A percentile compares a stretch with the other conserved stretches of the same genome.
Evolutionary conservation across 2,113 vertebrate species (phyloP).

Genomic region (Lepus europaeus): DNA sequence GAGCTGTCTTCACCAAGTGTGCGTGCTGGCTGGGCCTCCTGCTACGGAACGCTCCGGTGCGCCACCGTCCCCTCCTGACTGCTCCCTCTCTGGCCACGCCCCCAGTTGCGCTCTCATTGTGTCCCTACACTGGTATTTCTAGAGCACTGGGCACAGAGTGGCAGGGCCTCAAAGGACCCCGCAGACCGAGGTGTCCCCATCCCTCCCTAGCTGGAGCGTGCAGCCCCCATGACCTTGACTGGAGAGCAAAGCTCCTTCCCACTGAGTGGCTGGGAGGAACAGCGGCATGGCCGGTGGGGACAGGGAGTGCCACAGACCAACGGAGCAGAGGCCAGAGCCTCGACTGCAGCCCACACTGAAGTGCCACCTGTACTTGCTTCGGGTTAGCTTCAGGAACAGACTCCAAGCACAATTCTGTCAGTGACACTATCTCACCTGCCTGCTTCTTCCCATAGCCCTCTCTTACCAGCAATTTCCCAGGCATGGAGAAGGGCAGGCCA

Average conservation of each 20-base stretch:
- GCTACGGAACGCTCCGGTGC: not conserved
- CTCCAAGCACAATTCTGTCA: too few species aligned
- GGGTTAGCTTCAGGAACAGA: not conserved
- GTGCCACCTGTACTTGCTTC: not conserved
- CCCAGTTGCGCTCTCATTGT: not conserved
- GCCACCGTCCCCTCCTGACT: rapidly evolving
- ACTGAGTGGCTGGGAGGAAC: not conserved
- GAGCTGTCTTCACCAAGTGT: not conserved
- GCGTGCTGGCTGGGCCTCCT: rapidly evolving
- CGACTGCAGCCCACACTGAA: not conserved
- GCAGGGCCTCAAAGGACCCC: not conserved
- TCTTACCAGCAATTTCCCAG: too few species aligned
- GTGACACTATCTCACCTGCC: too few species aligned
- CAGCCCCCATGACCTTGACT: not conserved
- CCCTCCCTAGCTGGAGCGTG: not conserved
- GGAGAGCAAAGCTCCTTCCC: not conserved
- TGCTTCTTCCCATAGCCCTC: too few species aligned
- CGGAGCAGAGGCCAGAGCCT: not conserved
- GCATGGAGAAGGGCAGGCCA: too few species aligned
- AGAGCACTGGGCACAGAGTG: not conserved
- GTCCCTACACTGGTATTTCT: not conserved
- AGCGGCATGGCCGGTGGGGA: too few species aligned
- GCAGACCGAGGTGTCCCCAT: too few species aligned
- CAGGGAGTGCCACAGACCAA: not conserved
- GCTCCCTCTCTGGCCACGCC: not conserved